These are phyloP conservation scores for Acholoe squamosa DNA, from an alignment of 2,888 invertebrate genomes.

Conservation along the genomic window DNA sequence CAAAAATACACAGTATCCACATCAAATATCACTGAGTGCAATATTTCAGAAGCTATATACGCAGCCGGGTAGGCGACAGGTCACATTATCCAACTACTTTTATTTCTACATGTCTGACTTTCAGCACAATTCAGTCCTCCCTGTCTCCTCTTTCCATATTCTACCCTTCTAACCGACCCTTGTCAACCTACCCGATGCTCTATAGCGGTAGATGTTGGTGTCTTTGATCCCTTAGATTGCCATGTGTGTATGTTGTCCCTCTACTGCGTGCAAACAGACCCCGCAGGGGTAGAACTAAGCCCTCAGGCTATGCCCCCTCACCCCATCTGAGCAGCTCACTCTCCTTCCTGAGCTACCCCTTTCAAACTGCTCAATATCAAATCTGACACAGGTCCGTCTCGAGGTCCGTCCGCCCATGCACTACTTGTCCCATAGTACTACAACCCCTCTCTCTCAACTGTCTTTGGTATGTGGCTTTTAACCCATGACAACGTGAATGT, in stretches of 20 bases:
- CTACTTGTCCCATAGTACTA: neutral
- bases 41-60: too few relatives aligned
- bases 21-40: too few relatives aligned
- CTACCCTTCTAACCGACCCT: neutral
- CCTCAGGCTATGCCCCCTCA: constrained; percentile 16
- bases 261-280: constrained; percentile 33
- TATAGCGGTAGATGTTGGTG: constrained; percentile 19
- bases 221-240: constrained; percentile 41
- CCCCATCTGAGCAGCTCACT: neutral
- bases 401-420: neutral
- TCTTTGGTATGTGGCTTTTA: neutral
- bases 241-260: constrained; percentile 51
- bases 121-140: neutral
- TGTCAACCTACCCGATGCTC: neutral
- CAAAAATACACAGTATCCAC: too few relatives aligned
- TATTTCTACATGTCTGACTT: too few relatives aligned
- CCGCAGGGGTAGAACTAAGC: neutral
- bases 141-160: neutral
- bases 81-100: too few relatives aligned
- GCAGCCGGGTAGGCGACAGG: too few relatives aligned
- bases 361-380: constrained; percentile 37
- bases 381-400: constrained; percentile 17
- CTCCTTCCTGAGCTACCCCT: neutral
- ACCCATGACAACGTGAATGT: neutral
- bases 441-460: neutral